Conservation (phyloP, 2,113 vertebrate genomes). For the Athene noctua region DNA sequence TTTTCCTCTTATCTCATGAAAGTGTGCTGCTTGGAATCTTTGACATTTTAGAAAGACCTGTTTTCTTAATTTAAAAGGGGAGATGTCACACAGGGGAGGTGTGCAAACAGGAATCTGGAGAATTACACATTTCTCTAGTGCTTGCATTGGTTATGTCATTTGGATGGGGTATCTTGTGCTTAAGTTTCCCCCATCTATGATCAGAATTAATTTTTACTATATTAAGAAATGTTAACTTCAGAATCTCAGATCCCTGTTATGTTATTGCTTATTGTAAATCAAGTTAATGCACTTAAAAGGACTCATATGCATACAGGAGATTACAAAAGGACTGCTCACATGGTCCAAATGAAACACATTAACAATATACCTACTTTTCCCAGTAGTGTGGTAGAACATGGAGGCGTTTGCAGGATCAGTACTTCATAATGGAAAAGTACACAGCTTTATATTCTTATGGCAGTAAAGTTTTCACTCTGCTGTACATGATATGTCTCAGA, state of each 20-base stretch:
- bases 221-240: slow-evolving; percentile 1
- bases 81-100: not conserved
- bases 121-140: not conserved
- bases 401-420: not conserved
- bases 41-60: not conserved
- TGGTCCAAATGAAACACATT: not conserved
- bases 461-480: not conserved
- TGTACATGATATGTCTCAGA: not conserved
- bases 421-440: not conserved
- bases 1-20: not conserved
- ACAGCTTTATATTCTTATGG: not conserved
- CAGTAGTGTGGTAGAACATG: not conserved
- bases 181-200: not conserved
- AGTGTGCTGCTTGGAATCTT: not conserved
- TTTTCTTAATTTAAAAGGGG: not conserved
- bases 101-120: not conserved
- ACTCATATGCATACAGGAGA: not conserved
- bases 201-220: slow-evolving; percentile 22
- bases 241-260: not conserved
- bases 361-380: not conserved
- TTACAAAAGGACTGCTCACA: not conserved
- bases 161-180: not conserved
- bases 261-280: slow-evolving; percentile 42
- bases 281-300: slow-evolving; percentile 13
- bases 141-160: not conserved